Evolutionary conservation across 2,113 vertebrate species (phyloP), one percentile per base, ranked within the genome.

Genomic region (Suricata suricatta): DNA sequence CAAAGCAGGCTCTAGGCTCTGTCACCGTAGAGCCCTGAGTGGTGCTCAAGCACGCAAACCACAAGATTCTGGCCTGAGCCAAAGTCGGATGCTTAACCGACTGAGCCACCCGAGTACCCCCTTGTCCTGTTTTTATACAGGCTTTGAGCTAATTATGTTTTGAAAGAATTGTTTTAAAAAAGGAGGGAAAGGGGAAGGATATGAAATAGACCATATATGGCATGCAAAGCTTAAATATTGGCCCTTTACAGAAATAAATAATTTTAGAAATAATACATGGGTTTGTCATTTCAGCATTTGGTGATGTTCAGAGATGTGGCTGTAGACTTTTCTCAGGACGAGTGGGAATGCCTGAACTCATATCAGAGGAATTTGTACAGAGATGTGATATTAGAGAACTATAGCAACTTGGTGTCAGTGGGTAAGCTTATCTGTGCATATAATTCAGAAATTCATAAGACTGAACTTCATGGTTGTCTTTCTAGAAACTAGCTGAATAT

Each of bases 341-440:
- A 98, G 21, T 98, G 97, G 98, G 96, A 97, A 81, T 97, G 96
- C 72, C 93, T 98, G 82, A 91, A 95, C 76, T 71, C 96, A 2
- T 38, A 95, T 71, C 96, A 98, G 89, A 97, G 93, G 79, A 91
- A 95, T 92, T 90, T 98, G 63, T 98, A 98, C 92, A 97, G 69
- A 92, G 98, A 98, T 69, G 98, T 98, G 77, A 96, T 97, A 86
- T 57, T 98, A 72, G 98, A 98, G 64, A 98, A 97, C 86, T 98
- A 98, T 38, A 98, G 86, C 86, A 97, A 98, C 95, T 91, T 98
- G 82, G 91, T 98, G 31, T 97, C 97, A 50, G 38, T 98, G 38
- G 98, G 98, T 98, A 95, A 98, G 97, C 63, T 91, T 95, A 63
- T 69, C 27, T 60, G 14, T 89, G 29, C 72, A 88, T 25, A 64